Evolutionary conservation across 2,113 vertebrate species (phyloP).

Genomic region (Ceyx melanurus): DNA sequence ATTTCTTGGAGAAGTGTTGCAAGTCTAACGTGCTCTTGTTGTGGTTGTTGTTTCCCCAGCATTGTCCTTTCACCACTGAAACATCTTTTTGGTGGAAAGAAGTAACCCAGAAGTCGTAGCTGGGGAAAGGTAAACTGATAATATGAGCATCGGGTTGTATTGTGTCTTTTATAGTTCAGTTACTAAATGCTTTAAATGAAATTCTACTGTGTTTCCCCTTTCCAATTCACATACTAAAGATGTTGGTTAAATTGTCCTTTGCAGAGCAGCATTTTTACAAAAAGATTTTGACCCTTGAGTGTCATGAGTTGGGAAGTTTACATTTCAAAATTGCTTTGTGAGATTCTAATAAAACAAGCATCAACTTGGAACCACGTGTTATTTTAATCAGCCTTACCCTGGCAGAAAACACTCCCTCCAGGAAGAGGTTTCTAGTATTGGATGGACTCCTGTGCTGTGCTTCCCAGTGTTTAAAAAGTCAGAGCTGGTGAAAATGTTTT

Average conservation of each 20-base stretch:
- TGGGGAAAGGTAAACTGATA: neutral
- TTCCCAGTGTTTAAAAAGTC: neutral
- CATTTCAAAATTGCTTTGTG: neutral
- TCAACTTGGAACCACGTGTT: neutral
- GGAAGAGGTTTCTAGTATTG: neutral
- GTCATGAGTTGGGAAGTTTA: neutral
- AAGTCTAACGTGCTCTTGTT: neutral
- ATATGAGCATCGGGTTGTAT: neutral
- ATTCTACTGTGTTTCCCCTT: neutral
- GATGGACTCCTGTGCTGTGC: neutral
- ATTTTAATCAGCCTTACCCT: neutral
- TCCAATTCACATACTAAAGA: neutral
- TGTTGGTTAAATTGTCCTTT: neutral
- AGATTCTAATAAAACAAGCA: neutral
- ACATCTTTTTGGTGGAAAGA: conserved; percentile 22
- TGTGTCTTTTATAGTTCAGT: neutral
- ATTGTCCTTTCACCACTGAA: neutral
- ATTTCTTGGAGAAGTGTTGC: neutral
- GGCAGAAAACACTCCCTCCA: neutral
- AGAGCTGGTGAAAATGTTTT: neutral
- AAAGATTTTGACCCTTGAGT: neutral
- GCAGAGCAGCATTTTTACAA: neutral
- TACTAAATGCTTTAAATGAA: neutral
- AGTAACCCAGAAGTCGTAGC: neutral
- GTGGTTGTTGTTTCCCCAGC: neutral